Conservation (phyloP, 2,888 invertebrate genomes). For the Eueremaeus valkanovi region DNA sequence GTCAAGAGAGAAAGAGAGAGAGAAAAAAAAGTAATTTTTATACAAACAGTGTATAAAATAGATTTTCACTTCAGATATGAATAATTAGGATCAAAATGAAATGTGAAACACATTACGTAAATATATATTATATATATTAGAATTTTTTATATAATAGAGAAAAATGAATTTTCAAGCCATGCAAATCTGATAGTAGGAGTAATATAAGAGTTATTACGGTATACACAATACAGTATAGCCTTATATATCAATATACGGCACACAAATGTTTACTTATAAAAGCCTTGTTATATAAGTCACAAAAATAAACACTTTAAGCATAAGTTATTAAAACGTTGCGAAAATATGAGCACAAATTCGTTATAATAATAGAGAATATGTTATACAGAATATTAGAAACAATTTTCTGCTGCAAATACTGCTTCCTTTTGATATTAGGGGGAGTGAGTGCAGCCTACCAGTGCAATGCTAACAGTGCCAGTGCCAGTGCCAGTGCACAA, state of each 20-base stretch:
- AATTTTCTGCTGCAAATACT: not conserved
- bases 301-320: conserved; percentile 32
- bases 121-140: too few species aligned
- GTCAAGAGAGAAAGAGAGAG: not conserved
- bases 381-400: not conserved
- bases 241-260: not conserved
- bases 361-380: not conserved
- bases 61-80: conserved; percentile 25
- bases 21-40: too few species aligned
- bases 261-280: not conserved
- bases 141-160: not conserved
- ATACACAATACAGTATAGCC: not conserved
- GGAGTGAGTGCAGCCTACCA: conserved; percentile 3
- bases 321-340: not conserved
- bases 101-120: conserved; percentile 23
- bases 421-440: not conserved
- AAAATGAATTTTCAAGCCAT: conserved; percentile 11
- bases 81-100: conserved; percentile 23
- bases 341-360: not conserved
- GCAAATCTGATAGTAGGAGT: conserved; percentile 5
- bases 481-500: not conserved
- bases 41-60: too few species aligned
- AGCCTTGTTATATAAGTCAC: not conserved
- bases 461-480: too few species aligned
- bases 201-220: not conserved